phyloP scores from a whole-genome alignment of 2,888 invertebrate species.

The Agrotis puta region DNA sequence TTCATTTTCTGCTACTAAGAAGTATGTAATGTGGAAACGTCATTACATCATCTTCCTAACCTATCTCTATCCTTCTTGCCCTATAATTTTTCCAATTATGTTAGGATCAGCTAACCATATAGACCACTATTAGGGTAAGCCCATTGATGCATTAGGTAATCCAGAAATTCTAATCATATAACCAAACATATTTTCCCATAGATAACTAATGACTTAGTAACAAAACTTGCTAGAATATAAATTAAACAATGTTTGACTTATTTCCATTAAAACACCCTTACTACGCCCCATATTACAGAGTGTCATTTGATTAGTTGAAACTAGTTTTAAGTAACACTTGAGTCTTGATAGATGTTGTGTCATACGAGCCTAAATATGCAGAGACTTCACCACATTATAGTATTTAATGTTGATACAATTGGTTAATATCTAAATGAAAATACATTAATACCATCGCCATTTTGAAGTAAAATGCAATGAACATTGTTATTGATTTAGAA shows the following conservation, averaged over 20 bases:
- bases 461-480: conserved; percentile 11
- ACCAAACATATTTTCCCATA: not conserved
- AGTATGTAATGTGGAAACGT: not conserved
- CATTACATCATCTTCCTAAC: not conserved
- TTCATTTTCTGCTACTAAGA: not conserved
- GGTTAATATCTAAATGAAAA: not conserved
- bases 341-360: too few relatives aligned
- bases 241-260: too few relatives aligned
- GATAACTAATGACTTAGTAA: not conserved
- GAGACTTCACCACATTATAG: not conserved
- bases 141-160: not conserved
- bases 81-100: not conserved
- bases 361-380: too few relatives aligned
- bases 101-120: not conserved
- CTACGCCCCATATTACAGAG: too few relatives aligned
- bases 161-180: not conserved
- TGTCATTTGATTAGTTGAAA: too few relatives aligned
- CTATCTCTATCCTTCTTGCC: too few relatives aligned
- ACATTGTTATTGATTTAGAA: conserved; percentile 2
- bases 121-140: not conserved
- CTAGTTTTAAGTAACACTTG: too few relatives aligned
- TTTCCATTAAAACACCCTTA: too few relatives aligned
- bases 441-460: not conserved
- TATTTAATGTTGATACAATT: conserved; percentile 8
- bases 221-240: too few relatives aligned